These are phyloP conservation scores for Dromaius novaehollandiae DNA, from an alignment of 2,113 vertebrate genomes.

Conservation along the genomic window DNA sequence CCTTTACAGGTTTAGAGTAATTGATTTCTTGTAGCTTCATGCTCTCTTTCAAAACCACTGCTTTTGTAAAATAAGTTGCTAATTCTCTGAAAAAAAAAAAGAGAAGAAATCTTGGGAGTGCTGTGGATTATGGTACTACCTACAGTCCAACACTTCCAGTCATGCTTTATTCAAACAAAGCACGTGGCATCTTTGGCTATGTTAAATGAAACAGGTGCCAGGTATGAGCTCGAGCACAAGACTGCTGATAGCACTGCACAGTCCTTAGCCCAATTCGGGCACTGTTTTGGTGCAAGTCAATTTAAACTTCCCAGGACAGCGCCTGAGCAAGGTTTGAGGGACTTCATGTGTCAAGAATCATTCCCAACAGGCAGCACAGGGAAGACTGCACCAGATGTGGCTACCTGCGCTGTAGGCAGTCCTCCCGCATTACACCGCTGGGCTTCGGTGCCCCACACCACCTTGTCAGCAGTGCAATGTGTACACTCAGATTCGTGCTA, in stretches of 20 bases:
- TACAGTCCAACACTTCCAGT: neutral
- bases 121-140: neutral
- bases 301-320: neutral
- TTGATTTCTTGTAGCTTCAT: constrained; percentile 16
- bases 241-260: neutral
- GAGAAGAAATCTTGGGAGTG: neutral
- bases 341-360: neutral
- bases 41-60: neutral
- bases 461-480: neutral
- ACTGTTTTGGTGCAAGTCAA: too few species aligned
- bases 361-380: neutral
- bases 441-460: neutral
- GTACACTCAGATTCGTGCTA: too few species aligned
- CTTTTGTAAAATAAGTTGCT: neutral
- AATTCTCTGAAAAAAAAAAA: too few species aligned
- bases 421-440: neutral
- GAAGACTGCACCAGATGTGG: neutral
- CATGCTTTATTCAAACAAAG: neutral
- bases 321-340: neutral
- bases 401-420: neutral
- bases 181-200: neutral
- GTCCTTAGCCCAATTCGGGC: neutral
- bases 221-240: neutral
- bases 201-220: neutral
- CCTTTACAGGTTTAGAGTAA: constrained; percentile 23